phyloP scores from a whole-genome alignment of 2,888 invertebrate genomes.

The Xanthostigma xanthostigma region DNA sequence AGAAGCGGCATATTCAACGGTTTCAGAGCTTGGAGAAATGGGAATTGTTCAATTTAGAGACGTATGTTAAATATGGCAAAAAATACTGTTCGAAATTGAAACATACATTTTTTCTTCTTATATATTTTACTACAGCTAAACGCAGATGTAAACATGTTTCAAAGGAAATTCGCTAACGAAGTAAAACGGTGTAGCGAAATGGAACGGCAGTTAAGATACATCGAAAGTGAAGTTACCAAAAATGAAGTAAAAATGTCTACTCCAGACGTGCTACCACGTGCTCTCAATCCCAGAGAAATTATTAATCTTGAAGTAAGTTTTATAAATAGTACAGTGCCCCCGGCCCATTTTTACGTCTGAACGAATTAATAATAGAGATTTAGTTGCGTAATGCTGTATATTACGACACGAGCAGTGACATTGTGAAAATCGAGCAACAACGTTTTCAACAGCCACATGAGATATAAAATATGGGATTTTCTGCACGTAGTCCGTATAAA shows the following conservation, averaged over 20 bases:
- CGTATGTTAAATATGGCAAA: slow-evolving; percentile 29
- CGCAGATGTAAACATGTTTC: slow-evolving; percentile 40
- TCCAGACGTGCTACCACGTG: slow-evolving; percentile 38
- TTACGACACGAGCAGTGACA: no score
- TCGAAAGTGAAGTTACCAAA: slow-evolving; percentile 39
- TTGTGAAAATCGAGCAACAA: no score
- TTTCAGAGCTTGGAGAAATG: slow-evolving; percentile 49
- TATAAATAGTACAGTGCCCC: not conserved
- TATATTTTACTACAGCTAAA: slow-evolving; percentile 29
- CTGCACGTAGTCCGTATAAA: no score
- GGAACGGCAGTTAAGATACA: slow-evolving; percentile 36
- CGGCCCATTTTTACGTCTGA: no score
- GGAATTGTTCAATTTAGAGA: slow-evolving; percentile 51
- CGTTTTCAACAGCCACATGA: no score
- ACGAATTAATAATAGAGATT: no score
- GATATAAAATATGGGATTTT: no score
- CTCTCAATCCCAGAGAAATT: slow-evolving; percentile 43
- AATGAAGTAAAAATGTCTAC: slow-evolving; percentile 39
- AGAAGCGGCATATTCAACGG: slow-evolving; percentile 49
- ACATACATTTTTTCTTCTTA: not conserved
- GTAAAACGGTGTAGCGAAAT: slow-evolving; percentile 44
- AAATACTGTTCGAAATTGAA: not conserved
- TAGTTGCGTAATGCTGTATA: no score
- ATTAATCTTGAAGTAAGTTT: slow-evolving; percentile 20
- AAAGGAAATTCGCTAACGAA: slow-evolving; percentile 43